Percentiles rank a stretch among this genome's conserved stretches.
Evolutionary conservation across 1,140 invertebrate species (phyloP).

Genomic region (Pogonognathellus flavescens): DNA sequence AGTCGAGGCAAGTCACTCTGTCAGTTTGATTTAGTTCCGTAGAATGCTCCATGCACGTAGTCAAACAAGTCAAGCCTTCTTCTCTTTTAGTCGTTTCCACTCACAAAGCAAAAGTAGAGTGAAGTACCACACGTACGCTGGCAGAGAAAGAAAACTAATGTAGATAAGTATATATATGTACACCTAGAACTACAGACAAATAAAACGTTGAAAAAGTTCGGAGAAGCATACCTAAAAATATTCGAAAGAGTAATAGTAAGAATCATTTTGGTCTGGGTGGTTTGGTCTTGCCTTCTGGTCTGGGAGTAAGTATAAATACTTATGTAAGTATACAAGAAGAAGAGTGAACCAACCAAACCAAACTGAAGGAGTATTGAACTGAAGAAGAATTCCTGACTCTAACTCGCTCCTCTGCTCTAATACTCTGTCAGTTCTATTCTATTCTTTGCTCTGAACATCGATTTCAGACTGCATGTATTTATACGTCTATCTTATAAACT

Average conservation of each 20-base stretch:
- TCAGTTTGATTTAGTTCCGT: conserved; percentile 50
- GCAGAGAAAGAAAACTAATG: too few species aligned
- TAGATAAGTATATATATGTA: too few species aligned
- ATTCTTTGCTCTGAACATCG: conserved; percentile 27
- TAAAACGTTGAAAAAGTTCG: not conserved
- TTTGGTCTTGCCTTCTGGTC: not conserved
- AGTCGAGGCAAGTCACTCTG: conserved; percentile 40
- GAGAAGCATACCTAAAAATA: not conserved
- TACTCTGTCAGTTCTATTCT: conserved; percentile 17
- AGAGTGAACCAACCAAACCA: not conserved
- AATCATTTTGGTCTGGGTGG: not conserved
- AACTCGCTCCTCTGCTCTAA: conserved; percentile 3
- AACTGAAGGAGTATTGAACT: conserved; percentile 48
- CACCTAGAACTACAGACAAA: not conserved
- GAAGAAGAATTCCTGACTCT: conserved; percentile 35
- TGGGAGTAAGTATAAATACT: not conserved
- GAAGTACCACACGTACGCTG: conserved; percentile 1
- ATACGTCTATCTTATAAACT: conserved; percentile 29
- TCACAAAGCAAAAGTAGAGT: conserved; percentile 23
- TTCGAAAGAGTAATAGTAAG: not conserved
- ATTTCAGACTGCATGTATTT: conserved; percentile 29
- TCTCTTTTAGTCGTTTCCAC: conserved; percentile 7
- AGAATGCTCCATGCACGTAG: conserved; percentile 38
- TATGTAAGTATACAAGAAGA: not conserved
- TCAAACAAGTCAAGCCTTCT: conserved; percentile 38